phyloP scores from a whole-genome alignment of 23 tunicate species.

The Halocynthia roretzi region DNA sequence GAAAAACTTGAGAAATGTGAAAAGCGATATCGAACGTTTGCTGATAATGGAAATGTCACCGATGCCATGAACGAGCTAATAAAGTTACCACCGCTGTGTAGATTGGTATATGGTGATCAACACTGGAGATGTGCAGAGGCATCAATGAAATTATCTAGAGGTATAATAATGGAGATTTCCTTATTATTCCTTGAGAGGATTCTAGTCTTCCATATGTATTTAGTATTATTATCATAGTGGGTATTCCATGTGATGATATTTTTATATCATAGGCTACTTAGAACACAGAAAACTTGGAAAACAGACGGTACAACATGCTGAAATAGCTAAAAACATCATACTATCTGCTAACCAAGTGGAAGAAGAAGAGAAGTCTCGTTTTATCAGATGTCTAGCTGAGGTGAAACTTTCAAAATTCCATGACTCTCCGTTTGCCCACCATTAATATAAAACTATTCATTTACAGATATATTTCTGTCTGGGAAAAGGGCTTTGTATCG shows the following conservation, averaged over 20 bases:
- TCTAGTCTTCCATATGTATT: too few species aligned
- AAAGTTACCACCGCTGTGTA: conserved; percentile 1
- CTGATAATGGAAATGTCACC: background rate
- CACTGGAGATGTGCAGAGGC: conserved; percentile 28
- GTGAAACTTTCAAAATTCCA: background rate
- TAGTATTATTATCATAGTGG: too few species aligned
- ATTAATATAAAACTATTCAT: too few species aligned
- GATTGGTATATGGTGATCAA: conserved; percentile 17
- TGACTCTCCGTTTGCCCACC: too few species aligned
- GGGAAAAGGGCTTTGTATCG: background rate
- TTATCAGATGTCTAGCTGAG: conserved; percentile 23
- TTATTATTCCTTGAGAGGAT: too few species aligned
- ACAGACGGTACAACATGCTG: conserved; percentile 9
- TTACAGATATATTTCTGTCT: background rate
- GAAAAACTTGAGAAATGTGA: conserved; percentile 19
- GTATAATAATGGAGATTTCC: too few species aligned
- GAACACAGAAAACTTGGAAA: conserved; percentile 3
- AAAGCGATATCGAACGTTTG: background rate
- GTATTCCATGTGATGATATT: too few species aligned
- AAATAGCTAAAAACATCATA: conserved; percentile 7
- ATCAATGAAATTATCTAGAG: background rate
- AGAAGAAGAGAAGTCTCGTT: background rate
- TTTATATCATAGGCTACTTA: background rate
- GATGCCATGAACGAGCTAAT: conserved; percentile 5
- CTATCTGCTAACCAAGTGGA: background rate